Evolutionary conservation across 2,888 invertebrate species (phyloP), one percentile per base, ranked within the genome.

Genomic region (Aplocera efformata): DNA sequence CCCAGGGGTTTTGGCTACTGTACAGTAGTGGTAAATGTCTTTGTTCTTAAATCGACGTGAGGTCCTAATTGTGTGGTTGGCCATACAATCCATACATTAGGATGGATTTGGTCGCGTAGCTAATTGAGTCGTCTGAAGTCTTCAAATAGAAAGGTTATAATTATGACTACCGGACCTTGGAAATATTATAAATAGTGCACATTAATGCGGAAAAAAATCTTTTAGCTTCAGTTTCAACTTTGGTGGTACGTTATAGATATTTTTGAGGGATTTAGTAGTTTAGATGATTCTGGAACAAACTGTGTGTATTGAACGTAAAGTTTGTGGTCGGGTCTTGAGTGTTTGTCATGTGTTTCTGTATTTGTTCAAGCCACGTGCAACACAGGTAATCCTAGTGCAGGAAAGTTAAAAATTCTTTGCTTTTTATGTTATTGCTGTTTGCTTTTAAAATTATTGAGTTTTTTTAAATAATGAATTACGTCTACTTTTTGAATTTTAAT

Each of bases 1-100:
- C 66, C 58, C 59, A 68, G 75, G 73, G 72, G 73, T 68, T 63
- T 52, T 45, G 31, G 82, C 84, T 84, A 80, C 84, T 44, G 84
- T 72, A 79, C 79, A 72, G 80, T 77, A 77, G 78, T 72, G 51
- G 56, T 42, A 40, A 40, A 34, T 47, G 41, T 56, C 61, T 67
- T 85, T 84, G 80, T 84, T 79, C 77, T 76, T 59, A 52, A 51
- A 59, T 44, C 84, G 50, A 75, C 80, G 68, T 82, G 84, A 72
- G 77, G 81, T 79, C 82, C 60, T 48, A 63, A 71, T 72, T 61
- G 69, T 76, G 71, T 51, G 81, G 81, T 80, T 60, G 59, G 44
- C 67, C 65, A 65, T 69, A 71, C 67, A 72, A 68, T 66, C 67
- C 67, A 64, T 67, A 67, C 67, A 72, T 69, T 65, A 71, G 54